Conservation (phyloP, 2,888 invertebrate species). For the Cataglyphis rosenhaueri region DNA sequence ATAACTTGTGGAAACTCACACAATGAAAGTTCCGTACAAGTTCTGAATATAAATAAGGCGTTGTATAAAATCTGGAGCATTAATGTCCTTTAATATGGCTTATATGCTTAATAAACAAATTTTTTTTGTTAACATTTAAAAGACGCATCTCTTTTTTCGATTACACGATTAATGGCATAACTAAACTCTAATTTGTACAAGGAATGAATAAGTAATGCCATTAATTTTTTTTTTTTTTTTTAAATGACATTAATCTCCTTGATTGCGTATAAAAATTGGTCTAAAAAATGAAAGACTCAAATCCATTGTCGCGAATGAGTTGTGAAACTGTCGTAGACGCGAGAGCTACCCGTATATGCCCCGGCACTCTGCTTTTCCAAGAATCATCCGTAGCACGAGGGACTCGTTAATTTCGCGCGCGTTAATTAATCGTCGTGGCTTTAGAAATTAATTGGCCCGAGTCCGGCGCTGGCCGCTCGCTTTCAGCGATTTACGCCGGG, state of each 20-base stretch:
- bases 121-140: no score
- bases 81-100: background rate
- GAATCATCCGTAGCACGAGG: constrained; percentile 27
- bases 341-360: background rate
- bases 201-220: no score
- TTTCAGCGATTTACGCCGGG: constrained; percentile 29
- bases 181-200: no score
- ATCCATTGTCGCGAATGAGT: background rate
- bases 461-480: constrained; percentile 21
- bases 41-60: background rate
- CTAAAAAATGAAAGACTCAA: background rate
- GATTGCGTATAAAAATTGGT: background rate
- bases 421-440: constrained; percentile 38
- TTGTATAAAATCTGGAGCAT: background rate
- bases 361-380: constrained; percentile 7
- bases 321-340: background rate
- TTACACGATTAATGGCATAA: no score
- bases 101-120: background rate
- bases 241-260: background rate
- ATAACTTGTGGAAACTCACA: constrained; percentile 5
- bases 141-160: no score
- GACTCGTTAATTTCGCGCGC: constrained; percentile 44
- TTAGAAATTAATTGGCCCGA: constrained; percentile 43
- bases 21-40: background rate
- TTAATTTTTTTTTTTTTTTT: background rate